These are phyloP conservation scores for Acronicta aceris DNA, from an alignment of 2,888 invertebrate species.

Conservation along the genomic window DNA sequence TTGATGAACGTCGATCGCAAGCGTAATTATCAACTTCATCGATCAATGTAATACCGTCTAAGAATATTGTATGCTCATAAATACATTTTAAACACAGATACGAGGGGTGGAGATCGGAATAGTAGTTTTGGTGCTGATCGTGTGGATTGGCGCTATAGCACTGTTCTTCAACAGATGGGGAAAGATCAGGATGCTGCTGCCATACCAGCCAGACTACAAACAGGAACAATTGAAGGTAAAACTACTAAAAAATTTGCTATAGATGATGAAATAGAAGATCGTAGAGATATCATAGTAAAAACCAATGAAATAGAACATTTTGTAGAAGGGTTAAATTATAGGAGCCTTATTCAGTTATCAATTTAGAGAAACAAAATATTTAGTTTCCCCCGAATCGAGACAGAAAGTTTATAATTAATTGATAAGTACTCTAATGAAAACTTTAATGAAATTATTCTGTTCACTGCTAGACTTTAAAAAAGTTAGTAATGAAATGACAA, in stretches of 20 bases:
- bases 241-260: not conserved
- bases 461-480: not conserved
- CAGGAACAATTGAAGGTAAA: constrained; percentile 94
- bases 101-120: constrained; percentile 97
- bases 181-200: constrained; percentile 96
- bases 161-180: constrained; percentile 97
- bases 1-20: no score
- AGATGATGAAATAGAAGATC: constrained; percentile 28
- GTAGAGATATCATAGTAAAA: not conserved
- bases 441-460: not conserved
- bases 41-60: no score
- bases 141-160: constrained; percentile 96
- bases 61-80: no score
- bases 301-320: not conserved
- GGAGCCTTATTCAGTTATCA: not conserved
- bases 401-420: not conserved
- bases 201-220: constrained; percentile 97
- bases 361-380: not conserved
- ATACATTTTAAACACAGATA: constrained; percentile 89
- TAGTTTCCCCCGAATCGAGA: not conserved
- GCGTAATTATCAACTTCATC: no score
- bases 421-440: not conserved
- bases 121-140: constrained; percentile 94
- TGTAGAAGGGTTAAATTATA: not conserved
- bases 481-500: not conserved